Evolutionary conservation across 2,888 invertebrate species (phyloP), one percentile per base, ranked within the genome.

Genomic region (Portevinia maculata): DNA sequence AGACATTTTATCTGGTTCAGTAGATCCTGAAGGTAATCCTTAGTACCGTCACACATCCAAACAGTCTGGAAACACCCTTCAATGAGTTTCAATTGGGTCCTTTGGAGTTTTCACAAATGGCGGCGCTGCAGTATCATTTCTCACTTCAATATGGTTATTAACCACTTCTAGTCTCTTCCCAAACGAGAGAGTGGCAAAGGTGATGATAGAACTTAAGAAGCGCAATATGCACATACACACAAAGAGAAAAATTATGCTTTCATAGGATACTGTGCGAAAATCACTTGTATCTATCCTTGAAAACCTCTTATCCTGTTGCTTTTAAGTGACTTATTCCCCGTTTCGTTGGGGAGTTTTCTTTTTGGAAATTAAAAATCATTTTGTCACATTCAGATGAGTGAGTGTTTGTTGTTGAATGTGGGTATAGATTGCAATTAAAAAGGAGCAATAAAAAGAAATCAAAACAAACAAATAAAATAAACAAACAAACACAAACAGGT

Each of bases 71-170:
- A 79, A 74, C 67, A 79, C 69, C 50, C 74, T 74, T 79, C 67
- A 79, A 79, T 79, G 74, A 74, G 79, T 74, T 79, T 79, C 74
- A 79, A 79, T 74, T 79, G 79, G 55, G 57, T 79, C 50, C 79
- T 69, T 62, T 48, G 53, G 59, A 55, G 55, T 65, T 70, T 39
- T 62, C 39, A 59, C 81, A 76, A 75, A 75, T 64, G 76, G 34
- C 41, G 57, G 37, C 30, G 60, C 32, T 44, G 62, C 39, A 70
- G 52, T 75, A 75, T 39, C 39, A 39, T 15, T 39, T 39, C 13
- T 75, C 75, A 70, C 70, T 81, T 81, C 64, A 75, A 75, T 75
- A 70, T 59, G 64, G 75, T 75, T 75, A 75, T 75, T 76, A 81
- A 65, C 75, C 81, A 81, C 81, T 81, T 76, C 64, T 59, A 64